Evolutionary conservation across 2,797 vertebrate species (phyloP), one percentile per base, ranked within the genome.

Genomic region (Eleutherodactylus coqui): DNA sequence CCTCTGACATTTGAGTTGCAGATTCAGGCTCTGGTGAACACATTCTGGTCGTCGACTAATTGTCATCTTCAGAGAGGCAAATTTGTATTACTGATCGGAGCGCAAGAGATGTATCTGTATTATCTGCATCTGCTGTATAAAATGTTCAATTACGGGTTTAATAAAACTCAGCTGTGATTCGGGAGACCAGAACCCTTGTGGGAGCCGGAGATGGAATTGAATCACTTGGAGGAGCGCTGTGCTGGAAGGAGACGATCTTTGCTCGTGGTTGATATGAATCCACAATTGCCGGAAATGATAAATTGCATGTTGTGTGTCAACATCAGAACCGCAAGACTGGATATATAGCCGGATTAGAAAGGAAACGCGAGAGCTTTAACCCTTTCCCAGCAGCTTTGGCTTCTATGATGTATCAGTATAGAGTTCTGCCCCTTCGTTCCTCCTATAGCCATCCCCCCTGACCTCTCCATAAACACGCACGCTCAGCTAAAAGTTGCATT

Each of bases 121-220:
- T 81, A 55, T 67, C 72, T 82, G 62, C 73, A 83, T 78, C 79
- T 69, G 79, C n/a, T 70, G 4, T 60, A 41, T 47, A 34, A 78
- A 83, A 77, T 82, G 79, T 82, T 86, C 80, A 82, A 70, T 86
- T 77, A 82, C 60, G 53, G 47, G 9, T 83, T 43, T 83, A 83
- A 86, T 77, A 86, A 67, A 86, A 72, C 55, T 58, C 79, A 45
- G 79, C 60, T 32, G 36, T 11, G 60, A 70, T 45, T 58, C 24
- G 13, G 60, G 58, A 77, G 47, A 32, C 17, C 47, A n/a, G 60
- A 21, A 29, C 45, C 73, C 80, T 78, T 72, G 38, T 60, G 85
- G 85, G 62, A 78, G 29, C 38, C 38, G 38, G 21, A 77, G 75
- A 82, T 67, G 64, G 43, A 86, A 86, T 70, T 77, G 47, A 70